Base-by-base conservation (phyloP, 2,888 invertebrate genomes). In the Pristionchus japonicus region DNA sequence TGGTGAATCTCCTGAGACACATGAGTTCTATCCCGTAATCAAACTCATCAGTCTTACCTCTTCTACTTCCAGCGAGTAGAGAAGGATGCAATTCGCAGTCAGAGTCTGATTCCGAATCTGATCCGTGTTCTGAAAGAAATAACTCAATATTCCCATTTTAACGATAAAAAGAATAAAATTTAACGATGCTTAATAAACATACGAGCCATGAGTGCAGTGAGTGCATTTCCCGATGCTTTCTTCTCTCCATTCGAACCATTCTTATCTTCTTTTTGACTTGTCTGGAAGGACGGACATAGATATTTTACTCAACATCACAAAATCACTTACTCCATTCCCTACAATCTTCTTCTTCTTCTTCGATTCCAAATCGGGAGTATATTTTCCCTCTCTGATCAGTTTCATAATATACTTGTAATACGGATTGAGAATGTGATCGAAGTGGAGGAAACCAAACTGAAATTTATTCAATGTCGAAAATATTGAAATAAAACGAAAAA, bases 381-480 rank as follows among this genome's bases (percentile, higher is more conserved):
- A 95, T 85, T 94, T 94, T 88, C 95, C 95, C 89, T 94, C 93
- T 88, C 95, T 94, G 77, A 95, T 95, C 90, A 94, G 91, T 85
- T 94, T 93, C 49, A 95, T 93, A 61, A 95, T 91, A 92, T 97
- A 97, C 90, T 96, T 96, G 95, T 99, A 99, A 95, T 98, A 99
- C 0, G 97, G 96, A 95, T 98, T 96, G 67, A 99, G 95, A 0
- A 95, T 95, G 89, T 97, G 96, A 90, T 97, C 97, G 94, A 97
- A 97, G 89, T 97, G 97, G 89, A 99, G 96, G 95, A 99, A 99
- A 91, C 97, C 96, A 95, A 99, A 99, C 95, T 98, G 97, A 0
- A 90, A 88, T 17, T 4, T 17, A 40, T 85, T n/a, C 15, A 27
- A n/a, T n/a, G 47, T 40, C 40, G 40, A 40, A 23, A 11, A 23